Percentiles rank a stretch among this genome's conserved stretches.
Evolutionary conservation across 2,888 invertebrate genomes (phyloP).

Genomic region (Teleiodes luculella): DNA sequence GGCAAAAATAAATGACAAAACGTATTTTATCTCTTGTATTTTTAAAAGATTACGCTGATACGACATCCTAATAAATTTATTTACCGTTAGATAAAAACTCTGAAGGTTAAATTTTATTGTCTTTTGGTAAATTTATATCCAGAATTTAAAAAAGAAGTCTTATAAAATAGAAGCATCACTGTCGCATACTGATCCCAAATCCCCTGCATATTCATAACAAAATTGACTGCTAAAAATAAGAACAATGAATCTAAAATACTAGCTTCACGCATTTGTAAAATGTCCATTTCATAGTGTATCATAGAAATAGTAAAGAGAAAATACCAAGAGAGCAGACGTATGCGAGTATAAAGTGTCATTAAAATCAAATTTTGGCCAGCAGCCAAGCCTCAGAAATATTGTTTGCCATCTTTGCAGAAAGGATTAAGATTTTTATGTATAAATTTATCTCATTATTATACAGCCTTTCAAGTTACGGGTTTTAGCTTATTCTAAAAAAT

Average conservation of each 20-base stretch:
- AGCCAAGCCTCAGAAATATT: slow-evolving; percentile 67
- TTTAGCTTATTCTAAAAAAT: too few relatives aligned
- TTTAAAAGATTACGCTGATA: too few relatives aligned
- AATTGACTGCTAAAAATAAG: neutral
- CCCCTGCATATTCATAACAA: too few relatives aligned
- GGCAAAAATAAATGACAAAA: slow-evolving; percentile 38
- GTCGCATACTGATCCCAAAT: too few relatives aligned
- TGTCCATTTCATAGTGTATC: slow-evolving; percentile 10
- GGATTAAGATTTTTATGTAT: slow-evolving; percentile 47
- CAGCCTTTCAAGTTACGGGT: slow-evolving; percentile 28
- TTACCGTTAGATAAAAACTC: too few relatives aligned
- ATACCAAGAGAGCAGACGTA: slow-evolving; percentile 55
- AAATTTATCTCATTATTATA: slow-evolving; percentile 39
- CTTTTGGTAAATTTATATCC: too few relatives aligned
- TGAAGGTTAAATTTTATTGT: too few relatives aligned
- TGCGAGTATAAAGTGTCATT: slow-evolving; percentile 71
- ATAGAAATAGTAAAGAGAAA: slow-evolving; percentile 31
- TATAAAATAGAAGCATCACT: too few relatives aligned
- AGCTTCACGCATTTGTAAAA: slow-evolving; percentile 9
- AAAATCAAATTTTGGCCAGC: slow-evolving; percentile 71
- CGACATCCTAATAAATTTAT: too few relatives aligned
- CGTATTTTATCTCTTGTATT: neutral
- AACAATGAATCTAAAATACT: neutral
- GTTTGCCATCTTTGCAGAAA: slow-evolving; percentile 64
- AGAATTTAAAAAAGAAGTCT: too few relatives aligned